Conservation (phyloP, 2,797 vertebrate species). For the Protosalanx chinensis region DNA sequence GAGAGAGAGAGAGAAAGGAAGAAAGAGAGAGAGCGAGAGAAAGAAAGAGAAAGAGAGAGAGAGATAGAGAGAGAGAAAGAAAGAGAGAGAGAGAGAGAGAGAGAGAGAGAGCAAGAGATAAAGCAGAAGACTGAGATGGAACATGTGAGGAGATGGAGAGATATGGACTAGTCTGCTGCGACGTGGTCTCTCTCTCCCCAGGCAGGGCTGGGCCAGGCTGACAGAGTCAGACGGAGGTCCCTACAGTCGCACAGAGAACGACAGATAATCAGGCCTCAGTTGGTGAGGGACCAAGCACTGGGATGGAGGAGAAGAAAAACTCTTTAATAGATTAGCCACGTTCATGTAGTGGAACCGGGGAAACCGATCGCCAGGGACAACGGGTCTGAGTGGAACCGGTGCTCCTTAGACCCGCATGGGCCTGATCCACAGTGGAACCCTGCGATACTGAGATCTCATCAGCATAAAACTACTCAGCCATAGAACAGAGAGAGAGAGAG, state of each 20-base stretch:
- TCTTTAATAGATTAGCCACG: slow-evolving; percentile 66
- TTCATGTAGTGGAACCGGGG: slow-evolving; percentile 52
- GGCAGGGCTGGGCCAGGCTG: slow-evolving; percentile 31
- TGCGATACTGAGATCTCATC: slow-evolving; percentile 48
- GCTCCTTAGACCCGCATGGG: slow-evolving; percentile 30
- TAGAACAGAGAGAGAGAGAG: slow-evolving; percentile 3
- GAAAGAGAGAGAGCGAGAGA: background rate
- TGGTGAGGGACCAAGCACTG: slow-evolving; percentile 55
- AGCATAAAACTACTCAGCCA: slow-evolving; percentile 38
- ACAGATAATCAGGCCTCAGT: slow-evolving; percentile 64
- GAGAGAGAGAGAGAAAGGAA: slow-evolving; percentile 22
- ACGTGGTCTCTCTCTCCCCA: slow-evolving; percentile 34
- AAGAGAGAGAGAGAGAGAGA: too few species aligned
- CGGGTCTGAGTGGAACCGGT: slow-evolving; percentile 37
- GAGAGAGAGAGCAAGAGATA: too few species aligned
- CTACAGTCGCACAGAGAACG: slow-evolving; percentile 37
- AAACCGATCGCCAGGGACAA: slow-evolving; percentile 56
- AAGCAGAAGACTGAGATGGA: background rate
- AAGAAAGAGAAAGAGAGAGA: too few species aligned
- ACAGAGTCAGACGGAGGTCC: slow-evolving; percentile 21
- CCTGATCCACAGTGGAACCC: slow-evolving; percentile 42
- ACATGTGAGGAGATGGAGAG: slow-evolving; percentile 28
- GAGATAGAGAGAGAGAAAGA: too few species aligned
- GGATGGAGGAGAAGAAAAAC: slow-evolving; percentile 59
- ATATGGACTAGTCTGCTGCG: slow-evolving; percentile 23